Base-by-base conservation (phyloP, 30 jellyfish, hydroid and myxozoan genomes). In the Aurelia sp. region DNA sequence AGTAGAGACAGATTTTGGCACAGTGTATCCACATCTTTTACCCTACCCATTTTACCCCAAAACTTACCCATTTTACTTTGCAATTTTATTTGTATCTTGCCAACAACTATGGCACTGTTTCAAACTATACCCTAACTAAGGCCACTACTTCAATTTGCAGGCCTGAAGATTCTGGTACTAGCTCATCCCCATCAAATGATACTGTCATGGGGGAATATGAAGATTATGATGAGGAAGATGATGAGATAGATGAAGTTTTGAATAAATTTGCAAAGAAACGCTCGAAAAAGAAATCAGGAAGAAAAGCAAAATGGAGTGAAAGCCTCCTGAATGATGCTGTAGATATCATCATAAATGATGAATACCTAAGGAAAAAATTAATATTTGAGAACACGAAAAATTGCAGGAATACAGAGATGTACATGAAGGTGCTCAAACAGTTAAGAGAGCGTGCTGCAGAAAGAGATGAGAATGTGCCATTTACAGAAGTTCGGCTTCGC, bases 271-370 rank as follows among this genome's bases (percentile, higher is more conserved):
- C 50, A 5, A 64, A 47, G 41, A 64, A 64, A 21, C 52, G 41
- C 33, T 64, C 64, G 3, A 67, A 67, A 12, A 67, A 31, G 78
- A 67, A 67, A 31, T 31, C 78, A 21, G 78, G 61, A 35, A 19
- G 78, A 67, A 62, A 65, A 16, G 71, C 89, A 53, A 15, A 62
- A 20, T 78, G 78, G 78, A 61, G 68, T 78, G 82, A 64, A 50
- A 80, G 82, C 47, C 58, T 63, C 15, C 48, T 80, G 6, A 50
- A 64, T 8, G 82, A 66, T 44, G 47, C 50, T n/a, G 74, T 80
- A 18, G 90, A 80, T 60, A 66, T 80, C 15, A 50, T 80, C 51
- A 50, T 50, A 11, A 65, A 65, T 50, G 67, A 66, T 47, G 83
- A 66, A 47, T 80, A 22, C 11, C 67, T 44, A 3, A 80, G 48